Evolutionary conservation across 2,888 invertebrate species (phyloP).

Genomic region (Yponomeuta evonymella): DNA sequence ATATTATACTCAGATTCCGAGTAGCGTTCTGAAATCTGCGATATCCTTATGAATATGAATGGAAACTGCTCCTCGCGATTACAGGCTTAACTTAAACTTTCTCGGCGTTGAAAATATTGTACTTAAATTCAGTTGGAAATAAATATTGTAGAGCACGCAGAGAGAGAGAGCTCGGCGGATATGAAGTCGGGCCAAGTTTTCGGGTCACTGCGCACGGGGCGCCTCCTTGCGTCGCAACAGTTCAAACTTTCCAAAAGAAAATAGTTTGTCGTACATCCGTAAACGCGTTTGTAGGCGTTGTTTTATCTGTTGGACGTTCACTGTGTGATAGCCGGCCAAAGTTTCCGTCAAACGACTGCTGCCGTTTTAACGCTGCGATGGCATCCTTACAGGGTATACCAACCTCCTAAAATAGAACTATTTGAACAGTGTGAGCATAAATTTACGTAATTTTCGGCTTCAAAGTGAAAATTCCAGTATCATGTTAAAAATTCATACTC

Average conservation of each 20-base stretch:
- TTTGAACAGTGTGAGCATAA: too few species aligned
- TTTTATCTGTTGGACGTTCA: constrained; percentile 6
- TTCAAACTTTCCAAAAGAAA: constrained; percentile 41
- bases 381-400: too few species aligned
- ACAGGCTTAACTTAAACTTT: not conserved
- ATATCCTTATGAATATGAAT: constrained; percentile 2
- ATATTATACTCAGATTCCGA: not conserved
- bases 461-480: not conserved
- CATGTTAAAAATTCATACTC: not conserved
- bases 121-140: constrained; percentile 25
- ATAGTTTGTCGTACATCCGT: constrained; percentile 19
- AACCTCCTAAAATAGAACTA: too few species aligned
- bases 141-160: constrained; percentile 41
- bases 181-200: constrained; percentile 42
- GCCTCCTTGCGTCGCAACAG: constrained; percentile 27
- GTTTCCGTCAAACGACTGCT: not conserved
- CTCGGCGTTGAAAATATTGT: constrained; percentile 5
- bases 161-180: constrained; percentile 29
- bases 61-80: not conserved
- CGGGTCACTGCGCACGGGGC: constrained; percentile 45
- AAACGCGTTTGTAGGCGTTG: constrained; percentile 10
- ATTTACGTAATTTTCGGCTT: not conserved
- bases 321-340: not conserved
- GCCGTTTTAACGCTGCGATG: not conserved
- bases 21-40: not conserved